Evolutionary conservation across 2,888 invertebrate genomes (phyloP).

Genomic region (Harpalus rubripes): DNA sequence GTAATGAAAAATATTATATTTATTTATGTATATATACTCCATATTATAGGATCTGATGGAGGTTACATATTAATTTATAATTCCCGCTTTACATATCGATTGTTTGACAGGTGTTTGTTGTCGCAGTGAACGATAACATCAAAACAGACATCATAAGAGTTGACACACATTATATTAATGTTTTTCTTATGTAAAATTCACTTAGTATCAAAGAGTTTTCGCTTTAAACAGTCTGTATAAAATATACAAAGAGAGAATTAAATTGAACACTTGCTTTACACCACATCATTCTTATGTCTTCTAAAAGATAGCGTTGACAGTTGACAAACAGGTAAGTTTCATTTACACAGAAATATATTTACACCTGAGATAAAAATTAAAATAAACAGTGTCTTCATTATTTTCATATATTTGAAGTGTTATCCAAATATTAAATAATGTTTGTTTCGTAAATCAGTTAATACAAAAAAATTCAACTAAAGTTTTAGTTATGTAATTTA

Average conservation of each 20-base stretch:
- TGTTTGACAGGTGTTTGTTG: constrained; percentile 60
- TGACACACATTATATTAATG: constrained; percentile 47
- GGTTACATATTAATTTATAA: constrained; percentile 65
- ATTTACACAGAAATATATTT: constrained; percentile 34
- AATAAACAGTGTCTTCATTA: background rate
- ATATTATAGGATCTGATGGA: constrained; percentile 37
- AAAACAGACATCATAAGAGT: constrained; percentile 31
- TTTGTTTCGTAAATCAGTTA: no score
- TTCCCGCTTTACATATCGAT: constrained; percentile 62
- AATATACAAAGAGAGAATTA: constrained; percentile 43
- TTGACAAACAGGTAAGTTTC: constrained; percentile 6
- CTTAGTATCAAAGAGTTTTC: constrained; percentile 43
- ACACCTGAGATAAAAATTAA: background rate
- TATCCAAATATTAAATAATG: no score
- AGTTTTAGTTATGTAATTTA: constrained; percentile 27
- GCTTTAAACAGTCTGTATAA: constrained; percentile 46
- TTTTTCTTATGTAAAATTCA: constrained; percentile 40
- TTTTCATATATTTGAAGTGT: background rate
- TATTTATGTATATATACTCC: constrained; percentile 53
- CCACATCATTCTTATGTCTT: constrained; percentile 50
- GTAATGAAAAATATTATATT: background rate
- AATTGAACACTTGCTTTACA: constrained; percentile 57
- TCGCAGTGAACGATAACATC: constrained; percentile 39
- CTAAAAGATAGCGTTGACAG: constrained; percentile 60
- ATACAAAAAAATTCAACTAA: background rate